Conservation (phyloP, 2,797 vertebrate species). For the Tokudaia tokunoshimensis region DNA sequence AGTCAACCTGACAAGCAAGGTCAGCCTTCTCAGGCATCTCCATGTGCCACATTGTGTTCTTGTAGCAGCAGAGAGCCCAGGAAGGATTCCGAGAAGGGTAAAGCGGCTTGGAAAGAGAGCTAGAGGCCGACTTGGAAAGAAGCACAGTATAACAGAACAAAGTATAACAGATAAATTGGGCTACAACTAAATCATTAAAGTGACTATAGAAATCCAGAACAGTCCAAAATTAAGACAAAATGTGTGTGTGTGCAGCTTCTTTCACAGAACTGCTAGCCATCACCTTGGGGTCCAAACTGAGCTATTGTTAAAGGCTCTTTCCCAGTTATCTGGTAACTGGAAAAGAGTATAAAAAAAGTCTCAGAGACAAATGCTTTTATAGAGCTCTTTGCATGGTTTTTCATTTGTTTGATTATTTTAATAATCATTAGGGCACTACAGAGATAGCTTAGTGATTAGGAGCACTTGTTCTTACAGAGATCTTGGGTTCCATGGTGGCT, state of each 20-base stretch:
- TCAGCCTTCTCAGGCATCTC: neutral
- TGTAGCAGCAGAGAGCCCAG: neutral
- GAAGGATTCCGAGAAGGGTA: neutral
- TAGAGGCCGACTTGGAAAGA: neutral
- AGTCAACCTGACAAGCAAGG: neutral
- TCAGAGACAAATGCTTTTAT: neutral
- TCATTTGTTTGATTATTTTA: neutral
- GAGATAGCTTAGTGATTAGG: neutral
- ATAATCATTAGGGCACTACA: neutral
- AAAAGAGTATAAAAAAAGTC: neutral
- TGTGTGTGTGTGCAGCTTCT: neutral
- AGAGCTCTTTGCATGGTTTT: neutral
- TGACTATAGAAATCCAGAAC: neutral
- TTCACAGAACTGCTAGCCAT: neutral
- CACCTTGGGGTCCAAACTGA: neutral
- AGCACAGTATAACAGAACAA: neutral
- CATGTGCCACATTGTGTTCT: neutral
- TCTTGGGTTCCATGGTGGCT: neutral
- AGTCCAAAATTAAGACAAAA: neutral
- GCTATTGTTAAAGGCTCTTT: neutral
- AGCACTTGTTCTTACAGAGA: neutral
- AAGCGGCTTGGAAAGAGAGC: neutral
- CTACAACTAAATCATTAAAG: neutral
- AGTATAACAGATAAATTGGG: neutral
- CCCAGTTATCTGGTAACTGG: neutral